phyloP scores from a whole-genome alignment of 2,888 invertebrate species.

The Pyrrhosoma nymphula region DNA sequence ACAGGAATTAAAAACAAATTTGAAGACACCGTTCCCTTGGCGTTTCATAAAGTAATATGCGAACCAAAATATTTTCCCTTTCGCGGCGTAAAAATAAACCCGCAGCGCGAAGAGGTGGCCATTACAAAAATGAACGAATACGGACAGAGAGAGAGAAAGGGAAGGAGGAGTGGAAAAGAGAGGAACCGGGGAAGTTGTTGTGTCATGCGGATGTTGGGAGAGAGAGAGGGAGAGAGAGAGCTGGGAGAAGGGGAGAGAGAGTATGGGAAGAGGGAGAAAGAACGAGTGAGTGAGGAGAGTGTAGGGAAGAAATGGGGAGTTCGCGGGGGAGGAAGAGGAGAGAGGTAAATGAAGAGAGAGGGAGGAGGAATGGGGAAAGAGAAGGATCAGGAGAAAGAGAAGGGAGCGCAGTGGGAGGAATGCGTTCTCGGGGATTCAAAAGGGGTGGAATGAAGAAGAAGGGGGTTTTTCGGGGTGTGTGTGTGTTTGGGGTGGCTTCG shows the following conservation, averaged over 20 bases:
- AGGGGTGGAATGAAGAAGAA: conserved; percentile 37
- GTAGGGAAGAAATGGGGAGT: neutral
- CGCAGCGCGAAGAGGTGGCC: neutral
- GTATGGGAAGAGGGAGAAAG: neutral
- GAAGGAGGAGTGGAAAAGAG: neutral
- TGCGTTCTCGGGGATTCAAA: conserved; percentile 56
- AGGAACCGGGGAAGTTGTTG: neutral
- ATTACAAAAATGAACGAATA: neutral
- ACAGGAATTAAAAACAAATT: conserved; percentile 16
- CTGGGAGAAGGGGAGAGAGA: neutral
- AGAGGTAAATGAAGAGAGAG: conserved; percentile 10
- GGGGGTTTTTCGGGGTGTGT: neutral
- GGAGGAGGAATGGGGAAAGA: neutral
- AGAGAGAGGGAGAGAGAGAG: neutral
- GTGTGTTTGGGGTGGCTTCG: neutral
- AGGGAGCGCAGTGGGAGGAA: conserved; percentile 48
- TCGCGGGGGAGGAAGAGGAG: neutral
- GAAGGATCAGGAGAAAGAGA: neutral
- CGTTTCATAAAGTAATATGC: neutral
- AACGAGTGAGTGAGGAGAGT: neutral
- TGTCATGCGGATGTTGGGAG: neutral
- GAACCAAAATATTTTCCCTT: neutral
- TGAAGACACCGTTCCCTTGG: neutral
- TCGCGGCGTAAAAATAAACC: neutral
- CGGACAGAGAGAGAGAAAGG: neutral